phyloP scores from a whole-genome alignment of 1,140 invertebrate species.

The Sminthurinus signatus region DNA sequence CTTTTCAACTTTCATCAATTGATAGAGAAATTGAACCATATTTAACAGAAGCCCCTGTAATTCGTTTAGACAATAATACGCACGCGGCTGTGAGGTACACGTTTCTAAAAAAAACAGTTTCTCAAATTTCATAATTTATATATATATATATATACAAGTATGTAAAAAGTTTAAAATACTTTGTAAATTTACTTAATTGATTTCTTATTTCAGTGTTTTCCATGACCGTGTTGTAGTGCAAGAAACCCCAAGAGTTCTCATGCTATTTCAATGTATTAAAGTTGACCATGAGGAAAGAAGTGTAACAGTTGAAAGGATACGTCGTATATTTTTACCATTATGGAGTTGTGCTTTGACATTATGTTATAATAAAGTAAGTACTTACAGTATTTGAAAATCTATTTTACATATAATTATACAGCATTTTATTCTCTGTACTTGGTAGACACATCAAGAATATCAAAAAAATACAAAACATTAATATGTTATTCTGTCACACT shows the following conservation, averaged over 20 bases:
- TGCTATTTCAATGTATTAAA: slow-evolving; percentile 14
- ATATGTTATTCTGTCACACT: no score
- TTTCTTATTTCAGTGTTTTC: slow-evolving; percentile 14
- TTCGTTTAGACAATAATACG: slow-evolving; percentile 26
- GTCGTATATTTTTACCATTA: slow-evolving; percentile 20
- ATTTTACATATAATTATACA: neutral
- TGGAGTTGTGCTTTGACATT: slow-evolving; percentile 28
- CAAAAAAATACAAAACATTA: neutral
- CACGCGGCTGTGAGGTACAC: slow-evolving; percentile 22
- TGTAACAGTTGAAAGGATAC: slow-evolving; percentile 13
- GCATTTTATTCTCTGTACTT: neutral
- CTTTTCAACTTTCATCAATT: neutral
- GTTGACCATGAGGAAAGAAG: slow-evolving; percentile 15
- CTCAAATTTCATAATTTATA: no score
- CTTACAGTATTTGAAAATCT: neutral
- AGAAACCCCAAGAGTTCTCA: slow-evolving; percentile 20
- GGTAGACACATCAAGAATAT: neutral
- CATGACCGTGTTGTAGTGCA: slow-evolving; percentile 23
- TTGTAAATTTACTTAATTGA: no score
- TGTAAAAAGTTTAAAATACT: neutral
- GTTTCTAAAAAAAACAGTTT: neutral
- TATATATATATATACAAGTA: neutral
- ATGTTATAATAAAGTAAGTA: slow-evolving; percentile 20
- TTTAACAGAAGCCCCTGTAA: slow-evolving; percentile 8
- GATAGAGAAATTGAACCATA: slow-evolving; percentile 17